A percentile compares a stretch with the other conserved stretches of the same genome.
Conservation (phyloP, 2,888 invertebrate genomes). For the Spialia ferax region DNA sequence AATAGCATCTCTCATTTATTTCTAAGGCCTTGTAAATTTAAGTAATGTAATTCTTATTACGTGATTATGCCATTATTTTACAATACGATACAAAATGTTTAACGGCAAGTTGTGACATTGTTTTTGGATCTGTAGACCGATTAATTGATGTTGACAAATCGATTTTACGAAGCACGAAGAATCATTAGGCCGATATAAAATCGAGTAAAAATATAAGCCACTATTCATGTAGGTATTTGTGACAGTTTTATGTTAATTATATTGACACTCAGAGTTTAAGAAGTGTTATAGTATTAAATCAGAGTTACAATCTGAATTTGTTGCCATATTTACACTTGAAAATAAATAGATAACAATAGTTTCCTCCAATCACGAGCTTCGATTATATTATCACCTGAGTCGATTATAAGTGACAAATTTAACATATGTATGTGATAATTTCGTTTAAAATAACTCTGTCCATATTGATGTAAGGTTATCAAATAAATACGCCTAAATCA, state of each 20-base stretch:
- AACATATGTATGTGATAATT: constrained; percentile 50
- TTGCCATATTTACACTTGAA: constrained; percentile 35
- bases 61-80: constrained; percentile 54
- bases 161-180: neutral
- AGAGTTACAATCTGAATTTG: constrained; percentile 34
- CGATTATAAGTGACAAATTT: constrained; percentile 41
- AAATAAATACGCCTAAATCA: constrained; percentile 43
- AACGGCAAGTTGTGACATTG: constrained; percentile 8
- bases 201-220: constrained; percentile 24
- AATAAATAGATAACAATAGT: constrained; percentile 35
- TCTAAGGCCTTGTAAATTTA: constrained; percentile 56
- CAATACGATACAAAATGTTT: constrained; percentile 18
- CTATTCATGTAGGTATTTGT: constrained; percentile 25
- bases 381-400: constrained; percentile 38
- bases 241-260: constrained; percentile 23
- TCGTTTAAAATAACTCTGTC: constrained; percentile 52
- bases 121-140: constrained; percentile 34
- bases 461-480: constrained; percentile 50
- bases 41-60: constrained; percentile 49
- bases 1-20: constrained; percentile 69
- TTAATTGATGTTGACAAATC: constrained; percentile 35
- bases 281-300: constrained; percentile 21
- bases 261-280: constrained; percentile 35
- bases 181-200: neutral
- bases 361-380: constrained; percentile 37